These are phyloP conservation scores for Leptodirus hochenwartii DNA, from an alignment of 2,888 invertebrate species.

Conservation along the genomic window DNA sequence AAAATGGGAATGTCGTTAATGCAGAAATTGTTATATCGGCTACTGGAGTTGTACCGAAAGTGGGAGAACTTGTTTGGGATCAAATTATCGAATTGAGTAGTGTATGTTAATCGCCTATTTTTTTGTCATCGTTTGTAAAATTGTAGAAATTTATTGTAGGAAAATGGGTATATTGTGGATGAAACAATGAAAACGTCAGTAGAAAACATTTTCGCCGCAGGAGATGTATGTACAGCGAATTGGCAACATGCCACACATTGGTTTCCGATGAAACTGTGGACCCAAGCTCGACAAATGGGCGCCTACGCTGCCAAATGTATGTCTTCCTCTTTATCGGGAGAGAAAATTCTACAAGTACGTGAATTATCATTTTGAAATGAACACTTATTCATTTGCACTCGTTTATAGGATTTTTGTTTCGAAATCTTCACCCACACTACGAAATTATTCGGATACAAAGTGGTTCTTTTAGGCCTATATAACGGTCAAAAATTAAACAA, in stretches of 20 bases:
- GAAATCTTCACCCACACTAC: conserved; percentile 96
- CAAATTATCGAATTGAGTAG: no score
- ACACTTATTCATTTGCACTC: no score
- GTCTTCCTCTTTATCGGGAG: conserved; percentile 39
- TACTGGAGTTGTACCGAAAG: conserved; percentile 71
- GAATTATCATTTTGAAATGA: no score
- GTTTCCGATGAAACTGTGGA: conserved; percentile 95
- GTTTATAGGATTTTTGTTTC: conserved; percentile 77
- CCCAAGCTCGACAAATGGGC: conserved; percentile 97
- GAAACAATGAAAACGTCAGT: conserved; percentile 69
- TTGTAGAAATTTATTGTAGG: conserved; percentile 36
- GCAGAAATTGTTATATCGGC: conserved; percentile 92
- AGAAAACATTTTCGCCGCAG: conserved; percentile 75
- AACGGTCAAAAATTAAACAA: conserved; percentile 77
- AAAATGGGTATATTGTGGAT: conserved; percentile 76
- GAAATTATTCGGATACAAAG: conserved; percentile 82
- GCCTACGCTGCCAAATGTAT: conserved; percentile 84
- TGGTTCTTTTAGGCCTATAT: conserved; percentile 77
- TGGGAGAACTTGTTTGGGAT: no score
- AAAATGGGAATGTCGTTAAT: conserved; percentile 48
- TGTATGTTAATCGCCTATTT: no score
- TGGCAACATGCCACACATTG: conserved; percentile 68
- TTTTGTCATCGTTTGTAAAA: no score
- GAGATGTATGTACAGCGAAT: conserved; percentile 76
- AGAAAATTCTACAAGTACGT: conserved; percentile 36